Percentiles rank a stretch among this genome's conserved stretches.
phyloP scores from a whole-genome alignment of 1,140 invertebrate genomes.

The Colletes latitarsis region DNA sequence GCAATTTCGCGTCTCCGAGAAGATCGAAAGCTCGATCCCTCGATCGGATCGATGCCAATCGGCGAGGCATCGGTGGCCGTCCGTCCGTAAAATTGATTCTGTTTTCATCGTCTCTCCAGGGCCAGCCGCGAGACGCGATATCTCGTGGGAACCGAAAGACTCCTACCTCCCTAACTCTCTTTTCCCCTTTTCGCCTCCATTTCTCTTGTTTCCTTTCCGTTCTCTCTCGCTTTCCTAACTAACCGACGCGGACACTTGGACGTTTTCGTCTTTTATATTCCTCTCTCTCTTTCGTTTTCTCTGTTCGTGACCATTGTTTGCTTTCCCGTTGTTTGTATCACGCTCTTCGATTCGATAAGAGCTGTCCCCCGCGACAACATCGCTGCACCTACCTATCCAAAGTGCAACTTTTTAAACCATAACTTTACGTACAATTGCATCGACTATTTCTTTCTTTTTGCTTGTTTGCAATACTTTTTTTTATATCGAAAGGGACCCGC shows the following conservation, averaged over 20 bases:
- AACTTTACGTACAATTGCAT: too few species aligned
- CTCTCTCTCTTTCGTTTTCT: background rate
- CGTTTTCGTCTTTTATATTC: too few species aligned
- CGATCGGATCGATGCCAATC: constrained; percentile 65
- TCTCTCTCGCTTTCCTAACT: too few species aligned
- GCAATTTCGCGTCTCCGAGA: constrained; percentile 44
- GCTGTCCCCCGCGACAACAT: constrained; percentile 12
- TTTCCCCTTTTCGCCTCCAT: background rate
- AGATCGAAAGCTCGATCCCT: constrained; percentile 39
- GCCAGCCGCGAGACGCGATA: constrained; percentile 72
- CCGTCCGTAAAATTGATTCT: constrained; percentile 76
- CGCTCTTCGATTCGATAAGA: constrained; percentile 48
- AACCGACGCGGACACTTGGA: too few species aligned
- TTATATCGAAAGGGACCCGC: too few species aligned
- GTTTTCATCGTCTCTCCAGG: constrained; percentile 55
- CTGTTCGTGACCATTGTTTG: constrained; percentile 44
- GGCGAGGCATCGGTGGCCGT: constrained; percentile 67
- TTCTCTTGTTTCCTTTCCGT: constrained; percentile 48
- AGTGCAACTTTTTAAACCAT: too few species aligned
- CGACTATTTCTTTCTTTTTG: too few species aligned
- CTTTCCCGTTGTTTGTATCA: constrained; percentile 37
- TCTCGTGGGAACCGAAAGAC: constrained; percentile 74
- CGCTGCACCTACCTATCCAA: too few species aligned
- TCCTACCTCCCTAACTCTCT: constrained; percentile 34
- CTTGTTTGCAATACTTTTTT: too few species aligned